Conservation (phyloP, 2,113 vertebrate genomes). For the Psittacula cyanocephala region DNA sequence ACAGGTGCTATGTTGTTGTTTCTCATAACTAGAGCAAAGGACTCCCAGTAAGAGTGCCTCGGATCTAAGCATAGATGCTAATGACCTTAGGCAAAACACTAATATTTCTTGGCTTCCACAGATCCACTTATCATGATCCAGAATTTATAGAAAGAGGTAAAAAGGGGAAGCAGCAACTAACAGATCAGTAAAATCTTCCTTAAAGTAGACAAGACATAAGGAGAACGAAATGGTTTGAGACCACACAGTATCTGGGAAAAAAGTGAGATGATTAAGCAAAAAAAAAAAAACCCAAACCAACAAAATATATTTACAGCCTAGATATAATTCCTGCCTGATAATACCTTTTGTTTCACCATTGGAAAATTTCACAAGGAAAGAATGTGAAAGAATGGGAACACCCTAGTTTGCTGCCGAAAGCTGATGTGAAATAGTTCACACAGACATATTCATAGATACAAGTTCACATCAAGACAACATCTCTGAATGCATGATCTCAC, state of each 20-base stretch:
- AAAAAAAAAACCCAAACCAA: background rate
- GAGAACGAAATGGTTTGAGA: background rate
- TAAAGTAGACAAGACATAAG: background rate
- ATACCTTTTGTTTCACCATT: background rate
- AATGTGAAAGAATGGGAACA: background rate
- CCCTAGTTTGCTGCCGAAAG: background rate
- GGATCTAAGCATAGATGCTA: background rate
- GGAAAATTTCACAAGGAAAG: slow-evolving; percentile 17
- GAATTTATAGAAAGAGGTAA: background rate
- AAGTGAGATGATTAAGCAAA: background rate
- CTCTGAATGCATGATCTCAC: slow-evolving; percentile 17
- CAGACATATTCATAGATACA: background rate
- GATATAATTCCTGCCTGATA: background rate
- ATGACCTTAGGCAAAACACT: background rate
- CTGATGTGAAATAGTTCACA: slow-evolving; percentile 1
- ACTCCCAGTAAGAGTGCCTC: background rate
- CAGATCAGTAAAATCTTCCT: background rate
- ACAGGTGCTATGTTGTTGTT: background rate
- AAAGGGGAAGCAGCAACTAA: background rate
- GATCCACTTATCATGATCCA: background rate
- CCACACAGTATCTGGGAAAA: background rate
- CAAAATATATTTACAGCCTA: background rate
- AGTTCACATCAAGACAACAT: background rate
- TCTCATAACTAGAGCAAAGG: background rate
- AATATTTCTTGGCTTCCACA: background rate